Percentiles rank a stretch among this genome's conserved stretches.
Evolutionary conservation across 2,113 vertebrate genomes (phyloP).

Genomic region (Glareola pratincola): DNA sequence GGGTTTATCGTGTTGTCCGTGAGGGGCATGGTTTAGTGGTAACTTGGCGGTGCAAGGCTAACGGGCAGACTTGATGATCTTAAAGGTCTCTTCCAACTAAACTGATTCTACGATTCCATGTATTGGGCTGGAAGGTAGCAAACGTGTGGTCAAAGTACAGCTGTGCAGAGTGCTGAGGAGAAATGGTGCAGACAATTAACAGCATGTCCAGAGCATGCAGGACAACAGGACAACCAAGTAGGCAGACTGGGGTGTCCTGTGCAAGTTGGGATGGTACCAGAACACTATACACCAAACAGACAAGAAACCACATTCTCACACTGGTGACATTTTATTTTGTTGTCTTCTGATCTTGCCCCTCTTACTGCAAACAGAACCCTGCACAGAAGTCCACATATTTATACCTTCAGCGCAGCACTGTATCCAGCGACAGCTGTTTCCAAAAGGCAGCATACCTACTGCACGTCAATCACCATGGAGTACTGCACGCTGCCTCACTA

Average conservation of each 20-base stretch:
- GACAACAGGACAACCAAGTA: not conserved
- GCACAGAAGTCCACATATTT: not conserved
- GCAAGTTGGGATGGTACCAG: not conserved
- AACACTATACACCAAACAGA: not conserved
- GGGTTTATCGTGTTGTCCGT: not conserved
- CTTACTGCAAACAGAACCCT: not conserved
- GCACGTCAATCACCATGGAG: not conserved
- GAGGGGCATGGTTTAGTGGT: not conserved
- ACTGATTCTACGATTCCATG: not conserved
- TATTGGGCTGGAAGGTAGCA: not conserved
- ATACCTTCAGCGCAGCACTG: not conserved
- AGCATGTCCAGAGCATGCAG: not conserved
- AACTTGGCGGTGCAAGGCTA: not conserved
- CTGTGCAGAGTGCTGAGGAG: not conserved
- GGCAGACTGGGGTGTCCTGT: not conserved
- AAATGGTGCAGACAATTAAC: not conserved
- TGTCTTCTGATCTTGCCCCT: not conserved
- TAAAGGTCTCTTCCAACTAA: not conserved
- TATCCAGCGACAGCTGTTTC: not conserved
- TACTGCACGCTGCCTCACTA: not conserved
- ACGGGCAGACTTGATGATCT: not conserved
- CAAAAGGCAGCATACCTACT: not conserved
- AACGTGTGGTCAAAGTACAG: not conserved
- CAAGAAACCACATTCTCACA: not conserved
- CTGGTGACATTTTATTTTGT: conserved; percentile 5